These are phyloP conservation scores for Girardinichthys multiradiatus DNA, from an alignment of 2,113 vertebrate genomes.

Conservation along the genomic window DNA sequence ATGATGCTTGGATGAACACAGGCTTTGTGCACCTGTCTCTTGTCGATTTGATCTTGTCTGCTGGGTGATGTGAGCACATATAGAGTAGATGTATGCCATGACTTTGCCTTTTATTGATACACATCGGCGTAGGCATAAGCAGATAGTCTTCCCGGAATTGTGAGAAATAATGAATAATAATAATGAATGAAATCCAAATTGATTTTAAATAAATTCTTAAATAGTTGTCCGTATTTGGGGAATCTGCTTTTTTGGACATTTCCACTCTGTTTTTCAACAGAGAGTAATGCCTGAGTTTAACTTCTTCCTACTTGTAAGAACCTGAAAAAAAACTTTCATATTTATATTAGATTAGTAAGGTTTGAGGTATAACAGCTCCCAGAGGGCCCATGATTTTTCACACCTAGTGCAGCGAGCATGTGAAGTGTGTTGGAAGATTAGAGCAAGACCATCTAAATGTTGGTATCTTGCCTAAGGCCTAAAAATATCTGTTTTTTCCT, in stretches of 20 bases:
- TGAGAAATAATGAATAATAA: neutral
- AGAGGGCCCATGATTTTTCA: slow-evolving; percentile 8
- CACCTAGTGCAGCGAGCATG: neutral
- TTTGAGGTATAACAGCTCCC: slow-evolving; percentile 7
- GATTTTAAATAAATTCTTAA: too few relatives aligned
- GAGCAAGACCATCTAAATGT: slow-evolving; percentile 12
- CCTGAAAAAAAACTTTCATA: neutral
- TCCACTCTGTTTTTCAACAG: neutral
- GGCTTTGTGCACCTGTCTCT: slow-evolving; percentile 48
- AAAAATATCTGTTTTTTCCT: neutral
- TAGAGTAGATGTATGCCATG: slow-evolving; percentile 39
- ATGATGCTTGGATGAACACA: slow-evolving; percentile 54
- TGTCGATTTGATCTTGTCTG: slow-evolving; percentile 47
- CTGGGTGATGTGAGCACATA: slow-evolving; percentile 36
- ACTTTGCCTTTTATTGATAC: slow-evolving; percentile 5
- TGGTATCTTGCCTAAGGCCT: neutral
- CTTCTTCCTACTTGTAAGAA: slow-evolving; percentile 5
- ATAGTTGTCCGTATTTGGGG: too few relatives aligned
- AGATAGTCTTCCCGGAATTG: neutral
- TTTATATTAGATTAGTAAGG: slow-evolving; percentile 20
- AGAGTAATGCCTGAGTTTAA: neutral
- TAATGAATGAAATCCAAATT: neutral
- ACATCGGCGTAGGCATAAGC: neutral
- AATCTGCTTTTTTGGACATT: too few relatives aligned
- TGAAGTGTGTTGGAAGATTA: slow-evolving; percentile 10